These are phyloP conservation scores for Gambelia wislizenii DNA, from an alignment of 2,797 vertebrate genomes.

Conservation along the genomic window DNA sequence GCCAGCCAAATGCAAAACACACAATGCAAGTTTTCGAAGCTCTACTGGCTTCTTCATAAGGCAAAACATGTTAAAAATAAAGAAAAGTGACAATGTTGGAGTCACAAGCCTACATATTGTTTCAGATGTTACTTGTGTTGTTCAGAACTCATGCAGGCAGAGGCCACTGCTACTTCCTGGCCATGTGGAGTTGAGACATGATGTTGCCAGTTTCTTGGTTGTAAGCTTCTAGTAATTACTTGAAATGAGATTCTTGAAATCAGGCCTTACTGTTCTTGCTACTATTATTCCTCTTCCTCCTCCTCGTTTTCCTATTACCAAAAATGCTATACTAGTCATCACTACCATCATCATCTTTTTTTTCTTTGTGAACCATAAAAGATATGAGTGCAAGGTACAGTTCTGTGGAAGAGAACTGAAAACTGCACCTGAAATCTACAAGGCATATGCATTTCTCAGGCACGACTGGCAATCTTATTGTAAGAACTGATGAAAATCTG, in stretches of 20 bases:
- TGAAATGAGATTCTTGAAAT: neutral
- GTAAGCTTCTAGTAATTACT: neutral
- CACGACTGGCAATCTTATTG: constrained; percentile 1
- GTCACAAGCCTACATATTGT: no score
- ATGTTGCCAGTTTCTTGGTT: neutral
- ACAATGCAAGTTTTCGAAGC: no score
- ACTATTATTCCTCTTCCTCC: neutral
- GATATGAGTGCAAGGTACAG: neutral
- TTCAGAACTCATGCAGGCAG: no score
- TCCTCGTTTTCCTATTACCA: neutral
- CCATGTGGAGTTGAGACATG: no score
- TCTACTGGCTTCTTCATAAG: no score
- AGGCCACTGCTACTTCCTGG: no score
- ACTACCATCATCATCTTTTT: neutral
- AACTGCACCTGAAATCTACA: neutral
- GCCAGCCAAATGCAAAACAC: no score
- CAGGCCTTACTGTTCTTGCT: neutral
- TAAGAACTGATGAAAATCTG: constrained; percentile 35
- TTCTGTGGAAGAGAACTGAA: neutral
- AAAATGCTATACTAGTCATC: neutral
- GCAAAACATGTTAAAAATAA: no score
- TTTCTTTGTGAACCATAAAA: constrained; percentile 12
- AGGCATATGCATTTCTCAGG: neutral
- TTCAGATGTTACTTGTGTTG: no score
- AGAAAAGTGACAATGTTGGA: no score